phyloP scores from a whole-genome alignment of 2,113 vertebrate species.

The Epinephelus fuscoguttatus region DNA sequence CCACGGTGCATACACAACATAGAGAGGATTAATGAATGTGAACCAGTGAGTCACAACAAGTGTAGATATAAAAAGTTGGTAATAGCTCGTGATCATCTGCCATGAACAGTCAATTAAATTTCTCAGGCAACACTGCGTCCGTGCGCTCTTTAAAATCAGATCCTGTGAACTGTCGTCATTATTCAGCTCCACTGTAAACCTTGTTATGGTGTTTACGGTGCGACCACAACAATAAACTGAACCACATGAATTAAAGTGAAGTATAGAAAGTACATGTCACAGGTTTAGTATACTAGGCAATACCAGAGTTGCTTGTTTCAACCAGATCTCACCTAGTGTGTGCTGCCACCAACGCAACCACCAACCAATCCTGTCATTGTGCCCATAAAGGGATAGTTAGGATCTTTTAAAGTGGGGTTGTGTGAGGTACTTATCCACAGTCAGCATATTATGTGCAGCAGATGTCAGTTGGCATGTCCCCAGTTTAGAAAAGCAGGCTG shows the following conservation, averaged over 20 bases:
- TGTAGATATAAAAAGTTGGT: neutral
- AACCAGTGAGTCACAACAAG: neutral
- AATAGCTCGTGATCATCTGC: too few relatives aligned
- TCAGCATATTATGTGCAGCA: too few relatives aligned
- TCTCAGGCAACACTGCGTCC: too few relatives aligned
- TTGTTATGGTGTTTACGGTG: neutral
- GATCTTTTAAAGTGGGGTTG: too few relatives aligned
- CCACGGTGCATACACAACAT: neutral
- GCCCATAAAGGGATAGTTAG: neutral
- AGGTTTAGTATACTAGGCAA: neutral
- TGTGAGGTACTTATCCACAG: too few relatives aligned
- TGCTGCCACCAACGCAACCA: neutral
- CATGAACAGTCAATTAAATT: too few relatives aligned
- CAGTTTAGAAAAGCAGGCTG: too few relatives aligned
- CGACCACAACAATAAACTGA: neutral
- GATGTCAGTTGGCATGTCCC: too few relatives aligned
- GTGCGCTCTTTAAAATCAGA: too few relatives aligned
- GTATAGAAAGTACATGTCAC: neutral
- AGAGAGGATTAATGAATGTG: neutral
- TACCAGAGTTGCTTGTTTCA: neutral
- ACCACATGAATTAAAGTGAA: neutral
- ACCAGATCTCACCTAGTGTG: neutral
- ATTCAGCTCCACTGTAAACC: neutral
- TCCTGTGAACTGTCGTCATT: neutral
- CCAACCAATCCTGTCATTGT: too few relatives aligned